These are phyloP conservation scores for Muscicapa adusta DNA, from an alignment of 2,113 vertebrate genomes.

Conservation along the genomic window DNA sequence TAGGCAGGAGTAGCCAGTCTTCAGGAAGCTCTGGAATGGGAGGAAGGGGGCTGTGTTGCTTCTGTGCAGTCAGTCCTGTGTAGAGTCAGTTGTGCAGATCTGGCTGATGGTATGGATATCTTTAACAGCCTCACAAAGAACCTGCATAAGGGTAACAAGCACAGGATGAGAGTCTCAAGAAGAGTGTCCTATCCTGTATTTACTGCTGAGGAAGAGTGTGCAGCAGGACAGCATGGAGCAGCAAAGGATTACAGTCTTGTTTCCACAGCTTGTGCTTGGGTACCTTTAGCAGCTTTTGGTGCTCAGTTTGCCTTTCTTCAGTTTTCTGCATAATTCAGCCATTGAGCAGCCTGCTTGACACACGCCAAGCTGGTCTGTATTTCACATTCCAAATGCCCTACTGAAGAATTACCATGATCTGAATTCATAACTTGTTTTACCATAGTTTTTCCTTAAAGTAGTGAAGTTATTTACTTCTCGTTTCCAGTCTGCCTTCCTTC, in stretches of 20 bases:
- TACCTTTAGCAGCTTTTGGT: background rate
- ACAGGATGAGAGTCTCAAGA: background rate
- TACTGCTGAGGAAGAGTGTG: background rate
- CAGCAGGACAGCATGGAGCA: background rate
- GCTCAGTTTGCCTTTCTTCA: background rate
- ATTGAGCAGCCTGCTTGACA: background rate
- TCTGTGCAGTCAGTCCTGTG: background rate
- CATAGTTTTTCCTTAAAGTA: background rate
- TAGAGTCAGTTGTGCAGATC: background rate
- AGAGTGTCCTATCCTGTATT: background rate
- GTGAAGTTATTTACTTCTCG: background rate
- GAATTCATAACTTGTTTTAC: background rate
- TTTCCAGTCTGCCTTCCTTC: background rate
- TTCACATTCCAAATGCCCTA: background rate
- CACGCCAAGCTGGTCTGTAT: background rate
- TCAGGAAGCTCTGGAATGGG: background rate
- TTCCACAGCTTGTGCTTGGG: background rate
- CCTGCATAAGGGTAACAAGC: background rate
- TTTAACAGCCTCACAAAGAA: background rate
- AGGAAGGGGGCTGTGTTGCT: fast-evolving
- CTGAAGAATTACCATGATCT: background rate
- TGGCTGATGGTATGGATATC: background rate
- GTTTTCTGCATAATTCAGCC: background rate
- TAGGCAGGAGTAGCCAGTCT: background rate
- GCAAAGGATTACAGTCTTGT: background rate